Evolutionary conservation across 1,140 invertebrate species (phyloP).

Genomic region (Bombus sibiricus): DNA sequence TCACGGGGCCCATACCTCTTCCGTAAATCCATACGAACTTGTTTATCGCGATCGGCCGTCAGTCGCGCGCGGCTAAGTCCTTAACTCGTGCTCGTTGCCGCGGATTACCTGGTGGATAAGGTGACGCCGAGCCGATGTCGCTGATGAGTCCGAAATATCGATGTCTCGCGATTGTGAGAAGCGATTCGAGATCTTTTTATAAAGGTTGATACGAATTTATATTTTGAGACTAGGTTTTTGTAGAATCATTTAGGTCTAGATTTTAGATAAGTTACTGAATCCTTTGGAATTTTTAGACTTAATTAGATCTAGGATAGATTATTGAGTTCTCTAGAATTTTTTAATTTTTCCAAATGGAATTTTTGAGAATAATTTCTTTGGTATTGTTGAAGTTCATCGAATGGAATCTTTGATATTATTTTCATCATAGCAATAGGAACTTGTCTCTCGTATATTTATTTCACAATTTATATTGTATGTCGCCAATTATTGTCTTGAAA

Average conservation of each 20-base stretch:
- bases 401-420: background rate
- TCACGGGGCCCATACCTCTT: conserved; percentile 23
- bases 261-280: too few relatives aligned
- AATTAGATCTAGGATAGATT: too few relatives aligned
- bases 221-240: too few relatives aligned
- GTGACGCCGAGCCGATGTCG: background rate
- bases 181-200: background rate
- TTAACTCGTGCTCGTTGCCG: conserved; percentile 47
- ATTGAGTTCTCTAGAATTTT: background rate
- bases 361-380: too few relatives aligned
- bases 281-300: too few relatives aligned
- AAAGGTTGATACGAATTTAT: background rate
- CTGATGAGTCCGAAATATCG: conserved; percentile 46
- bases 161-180: background rate
- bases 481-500: background rate
- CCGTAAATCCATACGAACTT: conserved; percentile 63
- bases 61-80: conserved; percentile 42
- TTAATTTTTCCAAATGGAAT: background rate
- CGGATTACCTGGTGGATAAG: conserved; percentile 38
- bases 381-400: background rate
- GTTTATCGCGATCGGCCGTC: conserved; percentile 67
- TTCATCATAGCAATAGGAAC: background rate
- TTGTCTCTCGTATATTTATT: too few relatives aligned
- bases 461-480: background rate
- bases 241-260: too few relatives aligned